phyloP scores from a whole-genome alignment of 2,888 invertebrate species.

The Drosophila demipolita region DNA sequence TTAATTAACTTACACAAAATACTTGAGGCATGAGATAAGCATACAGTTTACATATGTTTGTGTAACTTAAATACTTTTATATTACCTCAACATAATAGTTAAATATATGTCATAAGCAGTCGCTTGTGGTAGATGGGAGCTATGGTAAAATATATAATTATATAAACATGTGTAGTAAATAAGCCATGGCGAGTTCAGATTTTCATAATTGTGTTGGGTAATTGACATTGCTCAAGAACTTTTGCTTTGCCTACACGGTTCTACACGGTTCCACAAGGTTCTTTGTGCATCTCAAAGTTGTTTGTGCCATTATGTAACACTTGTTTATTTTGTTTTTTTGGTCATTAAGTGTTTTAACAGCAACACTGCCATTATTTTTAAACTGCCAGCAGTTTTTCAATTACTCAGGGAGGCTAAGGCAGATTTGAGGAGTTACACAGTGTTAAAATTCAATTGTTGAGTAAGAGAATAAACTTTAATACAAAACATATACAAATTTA shows the following conservation, averaged over 20 bases:
- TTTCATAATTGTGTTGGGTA: slow-evolving; percentile 52
- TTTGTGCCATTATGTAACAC: neutral
- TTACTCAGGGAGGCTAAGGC: slow-evolving; percentile 45
- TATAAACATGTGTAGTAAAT: slow-evolving; percentile 2
- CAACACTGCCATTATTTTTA: slow-evolving; percentile 45
- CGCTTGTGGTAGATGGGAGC: slow-evolving; percentile 6
- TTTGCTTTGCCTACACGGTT: slow-evolving; percentile 40
- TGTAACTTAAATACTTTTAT: neutral
- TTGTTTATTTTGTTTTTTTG: slow-evolving; percentile 6
- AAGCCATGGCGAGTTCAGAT: slow-evolving; percentile 11
- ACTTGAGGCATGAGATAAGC: slow-evolving; percentile 47
- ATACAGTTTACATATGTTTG: neutral
- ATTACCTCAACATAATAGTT: slow-evolving; percentile 15
- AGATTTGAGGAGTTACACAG: slow-evolving; percentile 43
- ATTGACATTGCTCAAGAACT: slow-evolving; percentile 61
- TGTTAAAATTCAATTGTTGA: slow-evolving; percentile 18
- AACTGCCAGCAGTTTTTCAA: slow-evolving; percentile 41
- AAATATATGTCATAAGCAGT: slow-evolving; percentile 28
- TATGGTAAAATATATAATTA: neutral
- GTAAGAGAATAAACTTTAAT: neutral
- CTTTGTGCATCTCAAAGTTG: slow-evolving; percentile 44
- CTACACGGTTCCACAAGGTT: slow-evolving; percentile 44
- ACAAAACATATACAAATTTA: neutral
- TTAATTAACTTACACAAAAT: slow-evolving; percentile 62
- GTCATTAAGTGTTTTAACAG: slow-evolving; percentile 51